Evolutionary conservation across 1,140 invertebrate species (phyloP).

Genomic region (Rhopalosiphum maidis): DNA sequence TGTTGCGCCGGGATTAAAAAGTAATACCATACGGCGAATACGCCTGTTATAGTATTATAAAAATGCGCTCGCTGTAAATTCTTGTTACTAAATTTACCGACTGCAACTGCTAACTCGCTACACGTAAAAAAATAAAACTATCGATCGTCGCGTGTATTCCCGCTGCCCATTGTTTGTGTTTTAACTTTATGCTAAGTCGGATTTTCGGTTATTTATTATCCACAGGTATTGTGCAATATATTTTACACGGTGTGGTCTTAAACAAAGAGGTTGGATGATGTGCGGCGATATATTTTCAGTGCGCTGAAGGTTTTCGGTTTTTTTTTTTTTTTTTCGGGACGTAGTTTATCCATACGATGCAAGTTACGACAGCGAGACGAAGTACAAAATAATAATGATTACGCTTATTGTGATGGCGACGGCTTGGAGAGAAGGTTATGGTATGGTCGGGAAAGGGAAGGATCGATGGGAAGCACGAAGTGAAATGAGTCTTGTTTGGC

Average conservation of each 20-base stretch:
- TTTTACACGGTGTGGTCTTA: background rate
- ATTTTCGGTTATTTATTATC: background rate
- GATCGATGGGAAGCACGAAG: background rate
- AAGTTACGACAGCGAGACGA: background rate
- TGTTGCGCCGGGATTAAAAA: background rate
- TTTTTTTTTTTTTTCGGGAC: background rate
- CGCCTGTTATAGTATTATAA: background rate
- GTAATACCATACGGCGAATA: background rate
- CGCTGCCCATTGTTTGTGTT: slow-evolving; percentile 7
- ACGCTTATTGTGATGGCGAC: background rate
- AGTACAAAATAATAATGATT: background rate
- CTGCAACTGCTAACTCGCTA: background rate
- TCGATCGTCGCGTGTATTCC: background rate
- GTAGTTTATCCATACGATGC: background rate
- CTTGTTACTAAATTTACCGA: background rate
- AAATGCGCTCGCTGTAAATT: background rate
- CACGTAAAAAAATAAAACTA: background rate
- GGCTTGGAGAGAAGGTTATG: background rate
- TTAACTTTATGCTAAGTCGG: background rate
- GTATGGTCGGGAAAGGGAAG: background rate
- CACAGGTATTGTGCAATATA: background rate
- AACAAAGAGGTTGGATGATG: background rate
- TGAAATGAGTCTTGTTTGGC: background rate
- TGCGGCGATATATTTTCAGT: background rate
- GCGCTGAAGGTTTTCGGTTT: background rate